Evolutionary conservation across 2,888 invertebrate genomes (phyloP).

Genomic region (Augiades crinisus): DNA sequence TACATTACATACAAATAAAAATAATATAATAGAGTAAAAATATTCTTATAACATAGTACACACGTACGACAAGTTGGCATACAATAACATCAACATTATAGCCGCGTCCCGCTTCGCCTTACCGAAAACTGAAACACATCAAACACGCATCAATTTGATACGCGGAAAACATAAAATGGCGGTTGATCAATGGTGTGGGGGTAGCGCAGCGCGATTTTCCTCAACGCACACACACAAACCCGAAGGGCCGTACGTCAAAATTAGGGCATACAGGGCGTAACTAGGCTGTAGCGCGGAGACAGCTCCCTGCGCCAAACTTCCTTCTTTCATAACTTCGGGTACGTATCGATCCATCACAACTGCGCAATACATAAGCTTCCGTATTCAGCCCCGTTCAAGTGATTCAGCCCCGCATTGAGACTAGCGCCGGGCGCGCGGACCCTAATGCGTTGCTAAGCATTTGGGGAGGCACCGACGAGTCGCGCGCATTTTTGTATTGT

Average conservation of each 20-base stretch:
- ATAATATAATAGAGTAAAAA: too few species aligned
- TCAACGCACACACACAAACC: constrained; percentile 57
- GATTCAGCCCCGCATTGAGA: constrained; percentile 41
- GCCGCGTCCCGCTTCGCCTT: neutral
- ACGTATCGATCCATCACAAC: constrained; percentile 78
- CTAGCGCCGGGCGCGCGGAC: constrained; percentile 29
- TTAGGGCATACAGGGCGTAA: constrained; percentile 80
- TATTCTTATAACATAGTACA: too few species aligned
- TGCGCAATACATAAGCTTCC: constrained; percentile 74
- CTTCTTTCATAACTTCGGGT: constrained; percentile 79
- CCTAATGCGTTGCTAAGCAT: constrained; percentile 23
- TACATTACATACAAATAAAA: neutral
- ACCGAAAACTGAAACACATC: constrained; percentile 25
- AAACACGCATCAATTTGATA: constrained; percentile 27
- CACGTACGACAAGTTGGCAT: too few species aligned
- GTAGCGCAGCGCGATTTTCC: constrained; percentile 34
- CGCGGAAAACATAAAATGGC: constrained; percentile 28
- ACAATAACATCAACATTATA: neutral
- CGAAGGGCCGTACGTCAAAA: constrained; percentile 66
- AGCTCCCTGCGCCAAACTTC: constrained; percentile 76
- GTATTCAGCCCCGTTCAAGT: constrained; percentile 44
- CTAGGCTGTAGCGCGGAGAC: constrained; percentile 74
- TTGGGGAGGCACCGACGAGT: constrained; percentile 1
- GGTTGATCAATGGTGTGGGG: constrained; percentile 24
- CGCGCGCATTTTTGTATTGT: neutral